Evolutionary conservation across 2,888 invertebrate genomes (phyloP).

Genomic region (Crocallis elinguaria): DNA sequence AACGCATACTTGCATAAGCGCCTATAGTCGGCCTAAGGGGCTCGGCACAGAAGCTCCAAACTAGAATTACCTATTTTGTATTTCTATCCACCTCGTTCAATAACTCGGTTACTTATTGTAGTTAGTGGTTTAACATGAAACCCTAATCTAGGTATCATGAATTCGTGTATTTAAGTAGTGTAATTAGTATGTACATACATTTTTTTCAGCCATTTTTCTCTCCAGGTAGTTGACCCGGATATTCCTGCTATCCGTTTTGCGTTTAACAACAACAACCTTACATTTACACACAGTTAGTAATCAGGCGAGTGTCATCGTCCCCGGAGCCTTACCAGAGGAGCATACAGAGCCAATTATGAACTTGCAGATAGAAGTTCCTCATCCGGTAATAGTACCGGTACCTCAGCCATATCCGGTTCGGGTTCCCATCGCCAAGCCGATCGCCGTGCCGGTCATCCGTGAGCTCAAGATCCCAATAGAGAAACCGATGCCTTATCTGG

Average conservation of each 20-base stretch:
- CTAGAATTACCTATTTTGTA: too few species aligned
- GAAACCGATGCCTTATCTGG: constrained; percentile 87
- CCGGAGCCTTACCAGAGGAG: constrained; percentile 4
- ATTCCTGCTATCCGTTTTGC: neutral
- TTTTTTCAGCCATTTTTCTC: too few species aligned
- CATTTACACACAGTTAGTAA: neutral
- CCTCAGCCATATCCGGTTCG: constrained; percentile 91
- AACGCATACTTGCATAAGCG: too few species aligned
- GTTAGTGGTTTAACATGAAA: too few species aligned
- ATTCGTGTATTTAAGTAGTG: too few species aligned
- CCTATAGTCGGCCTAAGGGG: too few species aligned
- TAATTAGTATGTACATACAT: too few species aligned
- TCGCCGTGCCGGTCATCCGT: constrained; percentile 87
- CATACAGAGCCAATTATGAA: constrained; percentile 38
- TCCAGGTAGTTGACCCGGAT: neutral
- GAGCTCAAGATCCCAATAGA: constrained; percentile 85
- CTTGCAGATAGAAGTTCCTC: constrained; percentile 89
- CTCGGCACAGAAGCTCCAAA: too few species aligned
- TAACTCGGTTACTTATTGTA: too few species aligned
- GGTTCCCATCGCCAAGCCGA: constrained; percentile 89
- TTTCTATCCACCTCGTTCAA: too few species aligned
- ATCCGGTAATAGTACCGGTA: constrained; percentile 90
- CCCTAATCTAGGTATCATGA: too few species aligned
- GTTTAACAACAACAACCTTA: neutral
- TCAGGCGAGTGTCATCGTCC: neutral